phyloP scores from a whole-genome alignment of 30 jellyfish, hydroid and myxozoan genomes.

The Nemopilema nomurai region DNA sequence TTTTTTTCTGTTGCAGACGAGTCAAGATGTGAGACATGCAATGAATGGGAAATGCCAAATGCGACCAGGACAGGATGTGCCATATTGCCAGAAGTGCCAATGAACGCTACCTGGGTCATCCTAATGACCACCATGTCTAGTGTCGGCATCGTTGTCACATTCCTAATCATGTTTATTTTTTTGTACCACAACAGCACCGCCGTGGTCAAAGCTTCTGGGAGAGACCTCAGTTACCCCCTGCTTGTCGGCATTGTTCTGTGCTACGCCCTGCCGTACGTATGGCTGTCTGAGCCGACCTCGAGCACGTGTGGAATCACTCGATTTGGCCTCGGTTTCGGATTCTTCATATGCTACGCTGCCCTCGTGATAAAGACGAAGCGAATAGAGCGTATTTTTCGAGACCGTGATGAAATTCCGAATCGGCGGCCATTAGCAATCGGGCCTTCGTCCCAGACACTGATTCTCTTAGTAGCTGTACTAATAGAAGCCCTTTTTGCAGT shows the following conservation, averaged over 20 bases:
- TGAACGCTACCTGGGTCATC: conserved; percentile 69
- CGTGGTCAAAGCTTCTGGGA: conserved; percentile 75
- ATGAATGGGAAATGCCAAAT: conserved; percentile 39
- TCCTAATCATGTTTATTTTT: conserved; percentile 50
- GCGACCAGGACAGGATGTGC: conserved; percentile 65
- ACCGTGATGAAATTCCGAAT: background rate
- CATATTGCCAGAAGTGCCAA: conserved; percentile 52
- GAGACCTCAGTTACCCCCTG: conserved; percentile 78
- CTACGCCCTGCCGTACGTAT: conserved; percentile 57
- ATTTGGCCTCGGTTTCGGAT: conserved; percentile 85
- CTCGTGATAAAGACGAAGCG: conserved; percentile 76
- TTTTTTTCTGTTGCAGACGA: conserved; percentile 49
- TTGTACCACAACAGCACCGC: conserved; percentile 68
- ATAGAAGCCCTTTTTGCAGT: conserved; percentile 56
- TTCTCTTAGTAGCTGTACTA: conserved; percentile 41
- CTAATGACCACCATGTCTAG: conserved; percentile 62
- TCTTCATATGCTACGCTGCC: conserved; percentile 84
- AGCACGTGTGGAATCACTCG: conserved; percentile 63
- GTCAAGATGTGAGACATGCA: conserved; percentile 56
- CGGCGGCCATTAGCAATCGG: conserved; percentile 29
- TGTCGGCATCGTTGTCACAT: conserved; percentile 70
- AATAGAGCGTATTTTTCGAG: conserved; percentile 55
- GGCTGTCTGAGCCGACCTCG: conserved; percentile 68
- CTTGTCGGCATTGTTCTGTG: conserved; percentile 67
- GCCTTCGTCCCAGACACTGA: conserved; percentile 64